Conservation (phyloP, 2,113 vertebrate species). For the Mormyrus iriodes region DNA sequence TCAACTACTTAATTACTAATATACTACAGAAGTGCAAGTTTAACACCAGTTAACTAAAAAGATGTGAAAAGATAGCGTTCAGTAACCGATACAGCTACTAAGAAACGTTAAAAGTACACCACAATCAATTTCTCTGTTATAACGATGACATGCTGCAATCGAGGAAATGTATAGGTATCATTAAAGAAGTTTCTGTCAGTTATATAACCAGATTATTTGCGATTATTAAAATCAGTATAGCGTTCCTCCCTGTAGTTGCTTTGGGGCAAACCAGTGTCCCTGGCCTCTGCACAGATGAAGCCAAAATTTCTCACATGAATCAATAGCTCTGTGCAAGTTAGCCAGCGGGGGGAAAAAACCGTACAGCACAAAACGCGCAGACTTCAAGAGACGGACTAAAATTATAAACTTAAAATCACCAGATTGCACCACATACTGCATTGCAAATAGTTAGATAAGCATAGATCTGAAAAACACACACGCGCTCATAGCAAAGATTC, state of each 20-base stretch:
- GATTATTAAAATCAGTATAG: neutral
- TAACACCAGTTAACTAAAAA: neutral
- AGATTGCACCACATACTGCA: neutral
- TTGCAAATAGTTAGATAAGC: neutral
- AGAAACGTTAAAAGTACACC: neutral
- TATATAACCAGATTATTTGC: neutral
- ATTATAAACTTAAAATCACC: neutral
- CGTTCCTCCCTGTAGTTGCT: neutral
- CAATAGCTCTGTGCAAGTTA: neutral
- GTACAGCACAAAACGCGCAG: neutral
- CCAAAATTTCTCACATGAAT: neutral
- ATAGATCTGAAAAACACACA: neutral
- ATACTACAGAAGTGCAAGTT: neutral
- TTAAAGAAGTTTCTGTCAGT: neutral
- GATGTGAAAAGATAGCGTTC: neutral
- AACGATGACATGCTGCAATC: neutral
- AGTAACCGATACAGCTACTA: neutral
- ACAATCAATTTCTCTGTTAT: neutral
- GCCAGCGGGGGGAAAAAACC: neutral
- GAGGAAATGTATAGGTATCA: neutral
- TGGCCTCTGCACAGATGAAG: constrained; percentile 1
- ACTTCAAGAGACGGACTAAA: neutral
- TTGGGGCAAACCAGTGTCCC: neutral
- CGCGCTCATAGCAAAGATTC: neutral
- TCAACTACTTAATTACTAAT: neutral